These are phyloP conservation scores for Chelmon rostratus DNA, from an alignment of 2,797 vertebrate genomes.

Conservation along the genomic window DNA sequence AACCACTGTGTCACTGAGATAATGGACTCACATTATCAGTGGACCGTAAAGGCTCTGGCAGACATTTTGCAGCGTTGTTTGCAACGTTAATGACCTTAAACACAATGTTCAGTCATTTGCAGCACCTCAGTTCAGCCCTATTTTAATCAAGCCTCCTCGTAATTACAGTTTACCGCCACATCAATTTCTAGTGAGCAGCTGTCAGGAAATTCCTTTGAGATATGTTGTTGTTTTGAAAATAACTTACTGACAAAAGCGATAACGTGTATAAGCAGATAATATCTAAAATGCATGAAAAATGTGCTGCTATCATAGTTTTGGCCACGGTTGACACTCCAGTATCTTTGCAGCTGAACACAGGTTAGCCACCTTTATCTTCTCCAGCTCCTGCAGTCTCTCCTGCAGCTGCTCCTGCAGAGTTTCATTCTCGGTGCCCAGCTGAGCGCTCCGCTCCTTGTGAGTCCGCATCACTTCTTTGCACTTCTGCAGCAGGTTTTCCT, in stretches of 20 bases:
- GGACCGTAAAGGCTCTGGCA: conserved; percentile 52
- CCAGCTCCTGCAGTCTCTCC: conserved; percentile 95
- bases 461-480: conserved; percentile 91
- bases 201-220: conserved; percentile 30
- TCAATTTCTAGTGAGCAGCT: conserved; percentile 22
- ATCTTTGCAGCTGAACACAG: background rate
- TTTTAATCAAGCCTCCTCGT: conserved; percentile 54
- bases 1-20: conserved; percentile 66
- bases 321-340: background rate
- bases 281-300: background rate
- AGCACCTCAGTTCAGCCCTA: conserved; percentile 11
- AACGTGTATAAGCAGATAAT: background rate
- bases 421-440: conserved; percentile 93
- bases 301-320: background rate
- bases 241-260: conserved; percentile 3
- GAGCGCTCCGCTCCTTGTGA: conserved; percentile 89
- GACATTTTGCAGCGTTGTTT: conserved; percentile 50
- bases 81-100: conserved; percentile 53
- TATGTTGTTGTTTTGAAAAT: conserved; percentile 2
- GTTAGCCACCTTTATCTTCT: conserved; percentile 93
- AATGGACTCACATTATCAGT: conserved; percentile 68
- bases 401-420: conserved; percentile 95
- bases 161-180: conserved; percentile 44
- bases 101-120: conserved; percentile 31
- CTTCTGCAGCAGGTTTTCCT: conserved; percentile 93